These are phyloP conservation scores for Orgyia antiqua DNA, from an alignment of 2,888 invertebrate species.

Conservation along the genomic window DNA sequence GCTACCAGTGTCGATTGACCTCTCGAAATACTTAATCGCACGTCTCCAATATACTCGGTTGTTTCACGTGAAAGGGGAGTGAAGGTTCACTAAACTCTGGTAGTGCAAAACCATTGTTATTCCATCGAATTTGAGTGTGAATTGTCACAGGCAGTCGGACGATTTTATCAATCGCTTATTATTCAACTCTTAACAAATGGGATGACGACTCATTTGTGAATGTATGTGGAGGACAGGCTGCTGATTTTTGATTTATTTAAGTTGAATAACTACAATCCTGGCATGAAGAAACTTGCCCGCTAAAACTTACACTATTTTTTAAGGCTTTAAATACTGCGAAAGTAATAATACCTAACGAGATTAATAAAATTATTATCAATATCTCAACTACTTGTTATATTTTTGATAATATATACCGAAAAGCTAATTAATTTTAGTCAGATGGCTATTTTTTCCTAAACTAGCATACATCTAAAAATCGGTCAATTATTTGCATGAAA, in stretches of 20 bases:
- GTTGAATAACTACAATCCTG: too few relatives aligned
- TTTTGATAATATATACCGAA: too few relatives aligned
- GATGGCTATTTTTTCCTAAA: too few relatives aligned
- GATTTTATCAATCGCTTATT: slow-evolving; percentile 71
- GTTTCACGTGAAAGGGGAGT: slow-evolving; percentile 31
- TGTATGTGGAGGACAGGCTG: slow-evolving; percentile 20
- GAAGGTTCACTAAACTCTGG: slow-evolving; percentile 39
- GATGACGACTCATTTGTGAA: slow-evolving; percentile 51
- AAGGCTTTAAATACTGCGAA: too few relatives aligned
- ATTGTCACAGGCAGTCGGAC: slow-evolving; percentile 67
- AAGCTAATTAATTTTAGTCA: too few relatives aligned
- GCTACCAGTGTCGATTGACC: slow-evolving; percentile 40
- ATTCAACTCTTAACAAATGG: slow-evolving; percentile 59
- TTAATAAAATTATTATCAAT: too few relatives aligned
- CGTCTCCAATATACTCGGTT: slow-evolving; percentile 24
- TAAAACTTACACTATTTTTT: too few relatives aligned
- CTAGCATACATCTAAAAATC: too few relatives aligned
- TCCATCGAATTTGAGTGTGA: slow-evolving; percentile 65
- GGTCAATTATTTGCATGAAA: too few relatives aligned
- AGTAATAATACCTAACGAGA: too few relatives aligned
- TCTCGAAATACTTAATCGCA: slow-evolving; percentile 36
- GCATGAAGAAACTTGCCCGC: too few relatives aligned
- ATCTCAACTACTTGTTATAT: too few relatives aligned
- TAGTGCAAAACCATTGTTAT: slow-evolving; percentile 53
- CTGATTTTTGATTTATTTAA: slow-evolving; percentile 7